Percentiles rank a stretch among this genome's conserved stretches.
Evolutionary conservation across 1,140 invertebrate species (phyloP).

Genomic region (Nasonia giraulti): DNA sequence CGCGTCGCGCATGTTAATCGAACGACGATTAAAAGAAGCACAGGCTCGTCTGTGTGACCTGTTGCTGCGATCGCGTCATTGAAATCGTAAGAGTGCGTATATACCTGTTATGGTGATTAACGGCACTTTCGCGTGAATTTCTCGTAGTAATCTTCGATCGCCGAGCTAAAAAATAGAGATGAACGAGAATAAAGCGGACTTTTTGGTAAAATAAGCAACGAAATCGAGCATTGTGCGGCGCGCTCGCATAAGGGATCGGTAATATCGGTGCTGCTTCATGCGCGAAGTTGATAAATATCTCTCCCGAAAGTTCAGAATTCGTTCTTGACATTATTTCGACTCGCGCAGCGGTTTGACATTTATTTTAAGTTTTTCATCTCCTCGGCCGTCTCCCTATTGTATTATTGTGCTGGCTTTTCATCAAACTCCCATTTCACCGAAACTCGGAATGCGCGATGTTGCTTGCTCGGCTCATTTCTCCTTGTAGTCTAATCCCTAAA

Average conservation of each 20-base stretch:
- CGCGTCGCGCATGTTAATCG: background rate
- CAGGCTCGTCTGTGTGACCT: no score
- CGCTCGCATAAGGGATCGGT: background rate
- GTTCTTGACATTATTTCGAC: constrained; percentile 8
- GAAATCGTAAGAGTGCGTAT: no score
- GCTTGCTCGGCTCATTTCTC: no score
- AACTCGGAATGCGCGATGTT: no score
- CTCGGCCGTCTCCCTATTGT: no score
- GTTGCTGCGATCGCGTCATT: background rate
- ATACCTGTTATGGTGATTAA: background rate
- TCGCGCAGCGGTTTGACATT: background rate
- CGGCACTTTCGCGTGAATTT: background rate
- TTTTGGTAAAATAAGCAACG: no score
- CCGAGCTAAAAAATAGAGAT: background rate
- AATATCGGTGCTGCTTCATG: no score
- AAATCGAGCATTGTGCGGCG: no score
- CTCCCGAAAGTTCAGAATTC: background rate
- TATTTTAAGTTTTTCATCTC: background rate
- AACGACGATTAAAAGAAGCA: no score
- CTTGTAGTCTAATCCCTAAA: no score
- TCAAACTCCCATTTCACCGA: background rate
- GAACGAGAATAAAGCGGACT: background rate
- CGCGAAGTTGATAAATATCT: background rate
- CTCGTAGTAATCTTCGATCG: background rate
- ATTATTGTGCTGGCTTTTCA: background rate